phyloP scores from a whole-genome alignment of 2,113 vertebrate species.

The Meriones unguiculatus region DNA sequence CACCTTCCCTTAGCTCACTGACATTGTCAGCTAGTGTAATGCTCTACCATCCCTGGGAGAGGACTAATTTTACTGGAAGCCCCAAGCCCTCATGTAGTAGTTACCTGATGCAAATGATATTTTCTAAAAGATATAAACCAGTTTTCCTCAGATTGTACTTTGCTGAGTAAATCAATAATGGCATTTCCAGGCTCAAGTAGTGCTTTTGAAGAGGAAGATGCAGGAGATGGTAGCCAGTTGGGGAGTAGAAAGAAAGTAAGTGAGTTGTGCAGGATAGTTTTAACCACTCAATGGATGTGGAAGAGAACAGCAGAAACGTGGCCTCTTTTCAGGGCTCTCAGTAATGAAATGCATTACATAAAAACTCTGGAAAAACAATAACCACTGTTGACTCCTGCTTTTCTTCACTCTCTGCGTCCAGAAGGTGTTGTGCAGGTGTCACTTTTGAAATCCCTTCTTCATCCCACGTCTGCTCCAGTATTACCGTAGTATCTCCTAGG shows the following conservation, averaged over 20 bases:
- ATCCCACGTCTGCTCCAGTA: background rate
- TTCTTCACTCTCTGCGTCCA: background rate
- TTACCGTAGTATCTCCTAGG: background rate
- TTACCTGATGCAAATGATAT: background rate
- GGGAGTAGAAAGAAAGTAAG: background rate
- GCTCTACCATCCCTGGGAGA: background rate
- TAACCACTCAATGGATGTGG: background rate
- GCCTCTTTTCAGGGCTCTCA: background rate
- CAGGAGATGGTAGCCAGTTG: fast-evolving
- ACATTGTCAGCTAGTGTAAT: background rate
- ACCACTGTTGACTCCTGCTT: background rate
- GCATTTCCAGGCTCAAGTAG: background rate
- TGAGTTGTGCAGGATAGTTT: background rate
- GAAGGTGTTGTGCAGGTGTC: background rate
- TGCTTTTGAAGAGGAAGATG: constrained; percentile 6
- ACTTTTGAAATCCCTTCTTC: background rate
- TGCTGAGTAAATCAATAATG: constrained; percentile 38
- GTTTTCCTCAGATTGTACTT: constrained; percentile 14
- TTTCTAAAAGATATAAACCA: background rate
- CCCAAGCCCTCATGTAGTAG: fast-evolving
- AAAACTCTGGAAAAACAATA: background rate
- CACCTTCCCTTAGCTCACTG: background rate
- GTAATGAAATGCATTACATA: background rate
- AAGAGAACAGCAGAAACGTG: fast-evolving
- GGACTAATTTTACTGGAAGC: background rate